Evolutionary conservation across 2,113 vertebrate species (phyloP).

Genomic region (Dolichotis patagonum): DNA sequence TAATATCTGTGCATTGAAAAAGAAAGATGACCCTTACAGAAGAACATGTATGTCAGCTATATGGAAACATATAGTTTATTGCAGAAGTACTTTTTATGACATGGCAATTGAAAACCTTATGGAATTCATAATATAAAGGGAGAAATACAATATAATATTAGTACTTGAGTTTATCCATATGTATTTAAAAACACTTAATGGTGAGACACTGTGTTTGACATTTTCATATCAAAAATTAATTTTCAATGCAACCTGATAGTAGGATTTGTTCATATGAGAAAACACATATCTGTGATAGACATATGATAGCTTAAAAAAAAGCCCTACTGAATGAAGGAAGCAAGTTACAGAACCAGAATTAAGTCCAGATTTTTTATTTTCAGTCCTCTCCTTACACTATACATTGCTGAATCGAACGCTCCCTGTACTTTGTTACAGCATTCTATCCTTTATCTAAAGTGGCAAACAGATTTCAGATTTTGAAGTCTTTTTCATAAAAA

Average conservation of each 20-base stretch:
- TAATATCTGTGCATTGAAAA: background rate
- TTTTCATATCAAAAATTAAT: background rate
- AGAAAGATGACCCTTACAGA: background rate
- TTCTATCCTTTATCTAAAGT: background rate
- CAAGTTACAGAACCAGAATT: background rate
- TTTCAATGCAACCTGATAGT: background rate
- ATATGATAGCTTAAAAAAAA: background rate
- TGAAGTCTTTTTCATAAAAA: conserved; percentile 42
- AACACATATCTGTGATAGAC: background rate
- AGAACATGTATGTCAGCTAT: background rate
- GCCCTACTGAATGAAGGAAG: background rate
- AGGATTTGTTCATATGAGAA: background rate
- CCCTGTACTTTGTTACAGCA: background rate
- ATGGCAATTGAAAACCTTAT: background rate
- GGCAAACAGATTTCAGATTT: conserved; percentile 29
- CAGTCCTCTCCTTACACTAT: background rate
- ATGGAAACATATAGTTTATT: background rate
- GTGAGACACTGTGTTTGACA: background rate
- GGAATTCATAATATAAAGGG: conserved; percentile 5
- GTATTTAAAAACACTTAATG: background rate
- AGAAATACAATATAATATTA: background rate
- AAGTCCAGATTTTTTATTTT: background rate
- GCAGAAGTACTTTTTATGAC: background rate
- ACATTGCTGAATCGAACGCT: background rate
- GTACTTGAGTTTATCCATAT: background rate